A percentile compares a stretch with the other conserved stretches of the same genome.
These are phyloP conservation scores for Otolemur garnettii DNA, from an alignment of 2,113 vertebrate genomes.

Conservation along the genomic window DNA sequence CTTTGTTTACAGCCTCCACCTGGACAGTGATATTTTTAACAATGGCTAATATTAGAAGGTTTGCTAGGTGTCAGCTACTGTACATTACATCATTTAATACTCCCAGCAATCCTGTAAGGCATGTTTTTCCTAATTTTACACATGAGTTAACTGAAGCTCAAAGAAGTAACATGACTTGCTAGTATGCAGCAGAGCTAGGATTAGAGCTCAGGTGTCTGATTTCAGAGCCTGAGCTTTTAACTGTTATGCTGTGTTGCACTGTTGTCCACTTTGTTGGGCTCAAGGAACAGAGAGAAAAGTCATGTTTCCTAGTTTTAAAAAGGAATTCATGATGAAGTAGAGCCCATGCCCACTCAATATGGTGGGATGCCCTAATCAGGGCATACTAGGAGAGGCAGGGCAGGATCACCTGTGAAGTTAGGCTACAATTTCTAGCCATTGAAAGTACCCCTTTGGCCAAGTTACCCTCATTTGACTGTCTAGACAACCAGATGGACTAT, in stretches of 20 bases:
- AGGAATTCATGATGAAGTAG: not conserved
- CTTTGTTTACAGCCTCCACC: slow-evolving; percentile 62
- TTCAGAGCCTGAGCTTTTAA: slow-evolving; percentile 65
- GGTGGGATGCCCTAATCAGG: not conserved
- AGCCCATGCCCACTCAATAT: not conserved
- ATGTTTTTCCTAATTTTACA: slow-evolving; percentile 75
- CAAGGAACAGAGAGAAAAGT: not conserved
- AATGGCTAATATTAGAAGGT: slow-evolving; percentile 51
- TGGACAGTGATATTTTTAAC: slow-evolving; percentile 59
- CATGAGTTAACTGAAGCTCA: slow-evolving; percentile 60
- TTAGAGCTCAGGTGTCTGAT: slow-evolving; percentile 69
- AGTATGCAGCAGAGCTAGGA: slow-evolving; percentile 54
- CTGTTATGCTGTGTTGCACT: not conserved
- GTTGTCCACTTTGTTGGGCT: not conserved
- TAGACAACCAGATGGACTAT: not conserved
- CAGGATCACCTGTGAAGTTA: not conserved
- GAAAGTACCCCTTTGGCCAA: not conserved
- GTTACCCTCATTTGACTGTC: not conserved
- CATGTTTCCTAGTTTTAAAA: not conserved
- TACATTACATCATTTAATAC: slow-evolving; percentile 57
- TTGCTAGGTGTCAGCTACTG: slow-evolving; percentile 20
- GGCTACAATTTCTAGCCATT: not conserved
- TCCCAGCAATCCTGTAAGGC: slow-evolving; percentile 32
- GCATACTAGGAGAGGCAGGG: not conserved
- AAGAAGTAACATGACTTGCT: slow-evolving; percentile 65